Conservation (phyloP, 2,797 vertebrate species). For the Halcyon badia region DNA sequence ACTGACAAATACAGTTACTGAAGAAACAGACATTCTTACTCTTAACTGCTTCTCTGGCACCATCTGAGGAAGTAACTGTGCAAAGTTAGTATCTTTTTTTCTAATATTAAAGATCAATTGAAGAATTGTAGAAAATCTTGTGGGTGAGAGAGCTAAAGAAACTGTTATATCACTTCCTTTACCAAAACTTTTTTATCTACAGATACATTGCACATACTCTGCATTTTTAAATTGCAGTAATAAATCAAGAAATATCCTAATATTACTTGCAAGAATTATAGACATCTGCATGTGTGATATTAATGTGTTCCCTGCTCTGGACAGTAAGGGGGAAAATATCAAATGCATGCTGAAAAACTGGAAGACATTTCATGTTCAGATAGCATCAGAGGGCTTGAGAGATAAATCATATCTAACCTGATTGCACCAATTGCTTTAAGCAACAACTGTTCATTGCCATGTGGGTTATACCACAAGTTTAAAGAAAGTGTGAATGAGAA, state of each 20-base stretch:
- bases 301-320: background rate
- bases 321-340: background rate
- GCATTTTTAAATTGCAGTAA: background rate
- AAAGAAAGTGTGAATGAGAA: background rate
- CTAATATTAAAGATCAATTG: background rate
- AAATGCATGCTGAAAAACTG: background rate
- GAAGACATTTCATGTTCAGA: background rate
- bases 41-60: background rate
- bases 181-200: background rate
- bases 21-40: background rate
- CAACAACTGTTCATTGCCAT: background rate
- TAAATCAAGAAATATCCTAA: background rate
- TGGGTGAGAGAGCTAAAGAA: background rate
- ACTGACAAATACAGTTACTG: background rate
- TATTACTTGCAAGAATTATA: background rate
- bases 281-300: background rate
- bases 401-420: background rate
- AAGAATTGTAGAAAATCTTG: background rate
- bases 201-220: background rate
- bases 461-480: background rate
- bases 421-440: constrained; percentile 12
- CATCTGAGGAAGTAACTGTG: background rate
- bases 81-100: background rate
- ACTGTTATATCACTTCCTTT: background rate
- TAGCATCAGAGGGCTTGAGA: background rate